Evolutionary conservation across 2,888 invertebrate species (phyloP).

Genomic region (Parnassius orleans): DNA sequence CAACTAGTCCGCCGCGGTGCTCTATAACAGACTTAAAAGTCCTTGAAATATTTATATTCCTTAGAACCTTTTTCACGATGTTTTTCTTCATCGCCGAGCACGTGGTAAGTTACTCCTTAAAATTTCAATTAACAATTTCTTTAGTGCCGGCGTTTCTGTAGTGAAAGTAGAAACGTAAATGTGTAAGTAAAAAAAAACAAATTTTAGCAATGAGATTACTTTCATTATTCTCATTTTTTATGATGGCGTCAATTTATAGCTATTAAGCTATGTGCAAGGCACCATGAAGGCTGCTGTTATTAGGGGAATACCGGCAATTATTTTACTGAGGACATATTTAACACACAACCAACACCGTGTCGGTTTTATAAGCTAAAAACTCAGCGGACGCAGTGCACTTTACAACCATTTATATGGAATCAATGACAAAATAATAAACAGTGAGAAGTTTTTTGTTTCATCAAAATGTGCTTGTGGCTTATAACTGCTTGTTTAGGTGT

Average conservation of each 20-base stretch:
- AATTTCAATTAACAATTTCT: no score
- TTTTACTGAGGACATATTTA: constrained; percentile 67
- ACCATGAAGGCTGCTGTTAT: constrained; percentile 76
- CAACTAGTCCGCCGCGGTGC: no score
- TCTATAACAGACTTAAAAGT: no score
- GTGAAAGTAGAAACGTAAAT: no score
- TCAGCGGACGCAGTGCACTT: constrained; percentile 33
- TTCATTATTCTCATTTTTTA: constrained; percentile 66
- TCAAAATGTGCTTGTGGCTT: constrained; percentile 72
- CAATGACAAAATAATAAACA: not conserved
- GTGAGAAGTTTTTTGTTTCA: not conserved
- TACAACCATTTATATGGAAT: constrained; percentile 12
- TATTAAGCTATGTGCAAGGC: constrained; percentile 62
- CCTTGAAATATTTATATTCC: no score
- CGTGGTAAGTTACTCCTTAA: no score
- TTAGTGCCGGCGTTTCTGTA: no score
- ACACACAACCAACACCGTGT: constrained; percentile 55
- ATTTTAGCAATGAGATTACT: constrained; percentile 36
- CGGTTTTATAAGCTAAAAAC: constrained; percentile 42
- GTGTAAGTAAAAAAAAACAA: no score
- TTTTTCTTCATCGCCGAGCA: no score
- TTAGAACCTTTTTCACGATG: no score
- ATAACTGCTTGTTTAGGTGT: constrained; percentile 73
- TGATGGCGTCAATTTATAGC: constrained; percentile 76
- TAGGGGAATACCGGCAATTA: constrained; percentile 72